Evolutionary conservation across 1,140 invertebrate species (phyloP).

Genomic region (Eueides isabella): DNA sequence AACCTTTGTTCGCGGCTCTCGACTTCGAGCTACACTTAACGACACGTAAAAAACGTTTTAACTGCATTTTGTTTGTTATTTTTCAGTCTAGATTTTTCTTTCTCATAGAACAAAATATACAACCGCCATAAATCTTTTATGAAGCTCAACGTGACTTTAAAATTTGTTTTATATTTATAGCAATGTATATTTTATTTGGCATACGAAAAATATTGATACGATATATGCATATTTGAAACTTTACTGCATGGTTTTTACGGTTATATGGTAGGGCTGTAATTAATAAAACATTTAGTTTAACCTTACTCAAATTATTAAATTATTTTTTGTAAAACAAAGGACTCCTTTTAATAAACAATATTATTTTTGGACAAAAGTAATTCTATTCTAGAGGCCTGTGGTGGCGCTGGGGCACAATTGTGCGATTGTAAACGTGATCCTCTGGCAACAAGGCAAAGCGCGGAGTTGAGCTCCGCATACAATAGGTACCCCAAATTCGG

Average conservation of each 20-base stretch:
- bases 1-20: conserved; percentile 49
- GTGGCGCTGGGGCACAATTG: too few relatives aligned
- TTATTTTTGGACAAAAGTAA: too few relatives aligned
- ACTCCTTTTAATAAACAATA: too few relatives aligned
- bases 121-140: conserved; percentile 6
- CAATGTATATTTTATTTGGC: conserved; percentile 7
- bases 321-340: too few relatives aligned
- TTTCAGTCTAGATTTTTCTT: conserved; percentile 42
- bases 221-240: background rate
- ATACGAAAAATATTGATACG: background rate
- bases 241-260: background rate
- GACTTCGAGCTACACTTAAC: conserved; percentile 61
- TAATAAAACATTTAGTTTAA: background rate
- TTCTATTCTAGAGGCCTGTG: too few relatives aligned
- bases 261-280: background rate
- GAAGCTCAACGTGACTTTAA: background rate
- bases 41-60: conserved; percentile 54
- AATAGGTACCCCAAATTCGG: too few relatives aligned
- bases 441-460: too few relatives aligned
- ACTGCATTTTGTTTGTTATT: conserved; percentile 51
- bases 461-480: too few relatives aligned
- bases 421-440: too few relatives aligned
- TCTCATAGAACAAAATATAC: background rate
- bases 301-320: too few relatives aligned
- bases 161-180: background rate